Conservation (phyloP, 2,797 vertebrate genomes). For the Oryzias dopingdopingensis region DNA sequence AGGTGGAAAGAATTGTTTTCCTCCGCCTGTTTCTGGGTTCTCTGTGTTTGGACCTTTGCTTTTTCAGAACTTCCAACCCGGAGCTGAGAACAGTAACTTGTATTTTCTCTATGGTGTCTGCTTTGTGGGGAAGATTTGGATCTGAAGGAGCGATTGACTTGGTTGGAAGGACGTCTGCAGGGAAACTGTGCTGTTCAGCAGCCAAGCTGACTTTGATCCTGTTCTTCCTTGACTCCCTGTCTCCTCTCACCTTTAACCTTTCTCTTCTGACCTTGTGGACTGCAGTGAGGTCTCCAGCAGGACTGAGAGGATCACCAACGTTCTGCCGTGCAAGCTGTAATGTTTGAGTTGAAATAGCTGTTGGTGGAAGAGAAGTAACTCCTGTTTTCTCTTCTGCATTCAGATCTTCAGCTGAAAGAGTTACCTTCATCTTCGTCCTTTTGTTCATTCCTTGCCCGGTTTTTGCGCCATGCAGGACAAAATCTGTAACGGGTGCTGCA, state of each 20-base stretch:
- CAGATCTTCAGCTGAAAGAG: slow-evolving; percentile 5
- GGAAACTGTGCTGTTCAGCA: slow-evolving; percentile 31
- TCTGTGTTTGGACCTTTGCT: slow-evolving; percentile 42
- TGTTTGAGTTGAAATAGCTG: slow-evolving; percentile 14
- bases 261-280: slow-evolving; percentile 57
- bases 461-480: slow-evolving; percentile 23
- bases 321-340: slow-evolving; percentile 32
- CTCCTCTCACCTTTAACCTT: slow-evolving; percentile 64
- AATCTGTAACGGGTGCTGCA: slow-evolving; percentile 2
- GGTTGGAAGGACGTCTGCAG: slow-evolving; percentile 24
- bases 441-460: slow-evolving; percentile 30
- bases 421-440: slow-evolving; percentile 46
- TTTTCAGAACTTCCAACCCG: slow-evolving; percentile 39
- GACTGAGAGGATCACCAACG: slow-evolving; percentile 35
- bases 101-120: slow-evolving; percentile 8
- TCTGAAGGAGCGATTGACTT: not conserved
- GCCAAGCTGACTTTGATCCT: slow-evolving; percentile 34
- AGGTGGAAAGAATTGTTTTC: slow-evolving; percentile 38
- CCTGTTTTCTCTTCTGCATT: slow-evolving; percentile 19
- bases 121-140: slow-evolving; percentile 25
- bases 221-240: slow-evolving; percentile 51
- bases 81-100: slow-evolving; percentile 5
- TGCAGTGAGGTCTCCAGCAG: slow-evolving; percentile 40
- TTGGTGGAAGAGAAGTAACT: slow-evolving; percentile 12
- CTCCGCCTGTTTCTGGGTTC: slow-evolving; percentile 49